Evolutionary conservation across 2,888 invertebrate genomes (phyloP).

Genomic region (Phalera bucephala): DNA sequence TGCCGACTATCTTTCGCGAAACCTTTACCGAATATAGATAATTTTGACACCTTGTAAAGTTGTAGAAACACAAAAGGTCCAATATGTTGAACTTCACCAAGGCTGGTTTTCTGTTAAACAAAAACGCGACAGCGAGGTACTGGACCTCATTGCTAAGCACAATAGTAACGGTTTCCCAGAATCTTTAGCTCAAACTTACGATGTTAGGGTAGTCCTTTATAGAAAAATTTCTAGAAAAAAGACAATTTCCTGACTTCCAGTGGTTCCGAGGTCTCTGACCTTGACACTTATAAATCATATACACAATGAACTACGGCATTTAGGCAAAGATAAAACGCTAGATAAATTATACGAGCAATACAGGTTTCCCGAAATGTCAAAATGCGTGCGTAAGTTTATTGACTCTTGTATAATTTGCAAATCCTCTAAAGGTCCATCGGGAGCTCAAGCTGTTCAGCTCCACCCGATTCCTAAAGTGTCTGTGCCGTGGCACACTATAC

Average conservation of each 20-base stretch:
- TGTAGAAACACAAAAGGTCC: conserved; percentile 2
- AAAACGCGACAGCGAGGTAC: conserved; percentile 24
- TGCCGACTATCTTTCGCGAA: conserved; percentile 29
- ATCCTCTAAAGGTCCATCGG: conserved; percentile 23
- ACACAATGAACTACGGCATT: conserved; percentile 25
- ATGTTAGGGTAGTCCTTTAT: conserved; percentile 24
- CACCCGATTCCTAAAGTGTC: conserved; percentile 22
- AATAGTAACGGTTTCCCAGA: conserved; percentile 1
- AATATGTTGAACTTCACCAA: conserved; percentile 17
- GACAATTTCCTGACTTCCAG: conserved; percentile 19
- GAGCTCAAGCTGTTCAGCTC: conserved; percentile 16
- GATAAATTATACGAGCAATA: conserved; percentile 31
- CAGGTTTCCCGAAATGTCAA: conserved; percentile 33
- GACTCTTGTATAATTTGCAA: conserved; percentile 27
- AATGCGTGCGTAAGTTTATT: conserved; percentile 22
- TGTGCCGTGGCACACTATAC: neutral
- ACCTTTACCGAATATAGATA: conserved; percentile 11
- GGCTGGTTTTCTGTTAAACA: conserved; percentile 33
- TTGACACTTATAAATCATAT: conserved; percentile 30
- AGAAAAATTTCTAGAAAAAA: conserved; percentile 24
- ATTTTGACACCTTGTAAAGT: neutral
- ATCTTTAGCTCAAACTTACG: conserved; percentile 20
- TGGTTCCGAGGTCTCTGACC: conserved; percentile 19
- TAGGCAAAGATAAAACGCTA: conserved; percentile 30
- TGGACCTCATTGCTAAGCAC: conserved; percentile 15